These are phyloP conservation scores for Penaeus vannamei DNA, from an alignment of 1,140 invertebrate species.

Conservation along the genomic window DNA sequence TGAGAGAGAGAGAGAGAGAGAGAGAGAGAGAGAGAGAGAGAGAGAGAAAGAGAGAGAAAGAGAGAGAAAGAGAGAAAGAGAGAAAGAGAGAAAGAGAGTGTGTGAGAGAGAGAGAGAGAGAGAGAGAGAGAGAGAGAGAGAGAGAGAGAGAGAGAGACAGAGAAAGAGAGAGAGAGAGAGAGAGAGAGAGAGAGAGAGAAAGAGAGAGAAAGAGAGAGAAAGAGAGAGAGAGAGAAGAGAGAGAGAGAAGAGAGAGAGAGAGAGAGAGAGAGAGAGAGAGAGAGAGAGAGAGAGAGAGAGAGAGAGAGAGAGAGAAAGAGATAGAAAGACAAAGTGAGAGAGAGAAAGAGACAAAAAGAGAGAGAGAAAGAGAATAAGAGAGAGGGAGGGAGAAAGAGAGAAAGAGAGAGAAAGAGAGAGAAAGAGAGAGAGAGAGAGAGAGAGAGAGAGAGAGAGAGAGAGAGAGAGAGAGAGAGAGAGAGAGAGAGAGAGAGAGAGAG, in stretches of 20 bases:
- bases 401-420: slow-evolving; percentile 40
- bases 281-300: background rate
- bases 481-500: background rate
- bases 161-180: slow-evolving; percentile 40
- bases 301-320: background rate
- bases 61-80: background rate
- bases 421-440: slow-evolving; percentile 35
- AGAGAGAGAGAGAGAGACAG: slow-evolving; percentile 34
- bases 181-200: slow-evolving; percentile 34
- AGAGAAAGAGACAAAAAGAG: background rate
- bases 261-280: background rate
- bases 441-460: slow-evolving; percentile 34
- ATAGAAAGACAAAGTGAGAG: background rate
- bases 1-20: background rate
- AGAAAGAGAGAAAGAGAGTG: background rate
- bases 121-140: slow-evolving; percentile 7
- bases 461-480: background rate
- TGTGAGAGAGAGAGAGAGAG: background rate
- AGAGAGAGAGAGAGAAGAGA: background rate
- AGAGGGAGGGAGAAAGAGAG: slow-evolving; percentile 31
- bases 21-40: background rate
- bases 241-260: background rate
- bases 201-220: slow-evolving; percentile 27
- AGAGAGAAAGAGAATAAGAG: background rate
- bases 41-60: background rate